Conservation (phyloP, 2,888 invertebrate genomes). For the Leptinotarsa haldemani region DNA sequence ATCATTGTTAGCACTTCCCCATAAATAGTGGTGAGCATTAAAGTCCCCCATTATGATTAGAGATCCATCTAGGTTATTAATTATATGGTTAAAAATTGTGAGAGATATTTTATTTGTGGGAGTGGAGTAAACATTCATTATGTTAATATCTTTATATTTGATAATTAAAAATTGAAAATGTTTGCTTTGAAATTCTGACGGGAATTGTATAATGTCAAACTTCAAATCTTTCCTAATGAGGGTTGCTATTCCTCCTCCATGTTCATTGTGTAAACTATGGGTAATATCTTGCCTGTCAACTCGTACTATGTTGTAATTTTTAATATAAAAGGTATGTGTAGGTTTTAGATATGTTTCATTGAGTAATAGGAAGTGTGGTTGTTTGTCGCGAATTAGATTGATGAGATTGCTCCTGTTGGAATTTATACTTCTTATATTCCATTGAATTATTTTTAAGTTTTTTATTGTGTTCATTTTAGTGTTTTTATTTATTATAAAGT, state of each 20-base stretch:
- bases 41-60: constrained; percentile 22
- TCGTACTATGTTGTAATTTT: constrained; percentile 5
- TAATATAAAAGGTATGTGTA: constrained; percentile 3
- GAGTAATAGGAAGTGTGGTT: constrained; percentile 22
- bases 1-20: constrained; percentile 11
- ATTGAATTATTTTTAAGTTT: constrained; percentile 19
- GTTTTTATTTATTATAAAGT: neutral
- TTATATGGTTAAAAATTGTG: neutral
- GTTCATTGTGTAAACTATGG: neutral
- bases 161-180: constrained; percentile 9
- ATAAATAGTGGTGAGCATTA: constrained; percentile 10
- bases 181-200: constrained; percentile 7
- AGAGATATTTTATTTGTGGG: constrained; percentile 18
- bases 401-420: constrained; percentile 20
- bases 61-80: neutral
- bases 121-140: constrained; percentile 25
- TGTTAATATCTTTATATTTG: constrained; percentile 9
- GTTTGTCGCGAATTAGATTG: neutral
- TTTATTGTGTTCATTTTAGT: neutral
- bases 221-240: constrained; percentile 5
- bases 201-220: constrained; percentile 3
- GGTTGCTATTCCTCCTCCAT: constrained; percentile 4
- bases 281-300: neutral
- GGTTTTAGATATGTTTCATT: constrained; percentile 30
- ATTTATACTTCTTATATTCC: constrained; percentile 29